Percentiles rank a stretch among this genome's conserved stretches.
These are phyloP conservation scores for Amazona vittata DNA, from an alignment of 2,113 vertebrate species.

Conservation along the genomic window DNA sequence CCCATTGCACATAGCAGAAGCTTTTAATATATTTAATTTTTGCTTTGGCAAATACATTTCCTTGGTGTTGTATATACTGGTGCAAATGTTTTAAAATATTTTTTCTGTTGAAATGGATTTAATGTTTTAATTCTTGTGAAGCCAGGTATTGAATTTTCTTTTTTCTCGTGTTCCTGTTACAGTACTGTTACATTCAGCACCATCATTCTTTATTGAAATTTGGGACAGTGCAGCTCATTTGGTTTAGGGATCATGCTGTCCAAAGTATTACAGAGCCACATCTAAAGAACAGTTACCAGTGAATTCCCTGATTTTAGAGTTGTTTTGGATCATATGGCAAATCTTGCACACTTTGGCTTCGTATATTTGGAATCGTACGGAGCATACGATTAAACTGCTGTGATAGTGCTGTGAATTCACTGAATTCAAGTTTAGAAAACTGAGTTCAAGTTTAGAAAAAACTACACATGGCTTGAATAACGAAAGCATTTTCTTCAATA, in stretches of 20 bases:
- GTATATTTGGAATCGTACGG: accelerated
- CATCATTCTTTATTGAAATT: not conserved
- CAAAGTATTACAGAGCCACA: slow-evolving; percentile 16
- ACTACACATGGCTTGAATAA: not conserved
- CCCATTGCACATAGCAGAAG: not conserved
- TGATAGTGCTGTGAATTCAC: not conserved
- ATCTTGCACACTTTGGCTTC: not conserved
- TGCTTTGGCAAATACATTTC: not conserved
- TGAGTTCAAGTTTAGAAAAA: not conserved
- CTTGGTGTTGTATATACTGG: not conserved
- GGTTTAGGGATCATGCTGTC: slow-evolving; percentile 6
- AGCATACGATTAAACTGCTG: not conserved
- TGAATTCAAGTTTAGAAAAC: not conserved
- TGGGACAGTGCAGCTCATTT: not conserved
- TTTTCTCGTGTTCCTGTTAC: not conserved
- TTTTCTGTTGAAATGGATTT: not conserved
- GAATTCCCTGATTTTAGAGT: not conserved
- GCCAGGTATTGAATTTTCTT: not conserved
- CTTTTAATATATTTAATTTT: not conserved
- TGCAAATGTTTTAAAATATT: not conserved
- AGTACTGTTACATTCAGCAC: not conserved
- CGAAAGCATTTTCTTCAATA: not conserved
- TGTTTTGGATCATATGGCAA: not conserved
- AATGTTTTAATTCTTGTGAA: not conserved
- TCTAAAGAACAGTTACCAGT: not conserved